Percentiles rank a stretch among this genome's conserved stretches.
phyloP scores from a whole-genome alignment of 2,888 invertebrate genomes.

The Melikaiella ostensackeni region DNA sequence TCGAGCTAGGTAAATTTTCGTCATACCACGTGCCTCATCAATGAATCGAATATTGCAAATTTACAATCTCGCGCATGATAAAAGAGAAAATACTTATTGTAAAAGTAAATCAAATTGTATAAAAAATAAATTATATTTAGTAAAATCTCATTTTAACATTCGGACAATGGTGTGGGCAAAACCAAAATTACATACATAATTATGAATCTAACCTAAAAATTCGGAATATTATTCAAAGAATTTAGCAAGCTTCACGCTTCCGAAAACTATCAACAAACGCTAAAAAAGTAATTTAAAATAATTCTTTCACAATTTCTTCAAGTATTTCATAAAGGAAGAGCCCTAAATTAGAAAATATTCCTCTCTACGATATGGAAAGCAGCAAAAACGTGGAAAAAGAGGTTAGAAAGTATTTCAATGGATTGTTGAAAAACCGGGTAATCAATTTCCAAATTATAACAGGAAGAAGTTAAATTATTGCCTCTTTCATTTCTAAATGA shows the following conservation, averaged over 20 bases:
- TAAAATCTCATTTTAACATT: background rate
- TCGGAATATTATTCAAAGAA: background rate
- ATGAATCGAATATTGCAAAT: background rate
- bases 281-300: background rate
- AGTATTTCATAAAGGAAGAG: background rate
- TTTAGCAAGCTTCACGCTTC: background rate
- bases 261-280: background rate
- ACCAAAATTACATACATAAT: background rate
- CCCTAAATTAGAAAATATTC: background rate
- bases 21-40: background rate
- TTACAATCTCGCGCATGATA: background rate
- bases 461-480: background rate
- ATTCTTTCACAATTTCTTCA: background rate
- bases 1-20: too few species aligned
- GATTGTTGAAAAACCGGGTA: background rate
- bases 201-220: background rate
- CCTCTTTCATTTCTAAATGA: background rate
- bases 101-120: background rate
- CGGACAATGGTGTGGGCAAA: background rate
- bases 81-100: background rate
- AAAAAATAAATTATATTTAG: background rate
- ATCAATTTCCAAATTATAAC: background rate
- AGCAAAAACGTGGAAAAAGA: slow-evolving; percentile 23
- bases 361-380: background rate
- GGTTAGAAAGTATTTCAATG: background rate